Evolutionary conservation across 2,888 invertebrate species (phyloP).

Genomic region (Lycophotia porphyrea): DNA sequence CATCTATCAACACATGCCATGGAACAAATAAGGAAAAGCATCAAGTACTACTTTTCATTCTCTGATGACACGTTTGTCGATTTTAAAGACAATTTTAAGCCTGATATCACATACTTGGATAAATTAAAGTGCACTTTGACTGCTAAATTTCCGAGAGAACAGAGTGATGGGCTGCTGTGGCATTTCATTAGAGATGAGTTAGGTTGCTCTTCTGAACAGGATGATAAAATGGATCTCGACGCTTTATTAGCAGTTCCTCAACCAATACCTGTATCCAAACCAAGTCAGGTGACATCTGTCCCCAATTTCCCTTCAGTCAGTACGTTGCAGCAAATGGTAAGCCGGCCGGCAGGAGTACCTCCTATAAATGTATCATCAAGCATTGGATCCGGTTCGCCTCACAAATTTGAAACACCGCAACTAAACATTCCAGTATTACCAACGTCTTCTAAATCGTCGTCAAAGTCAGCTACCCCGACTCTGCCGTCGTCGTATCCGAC

Average conservation of each 20-base stretch:
- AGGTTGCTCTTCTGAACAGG: slow-evolving; percentile 92
- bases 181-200: slow-evolving; percentile 94
- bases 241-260: slow-evolving; percentile 91
- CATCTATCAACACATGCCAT: slow-evolving; percentile 95
- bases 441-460: slow-evolving; percentile 90
- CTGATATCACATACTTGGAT: slow-evolving; percentile 94
- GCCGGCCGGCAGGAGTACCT: slow-evolving; percentile 87
- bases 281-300: slow-evolving; percentile 80
- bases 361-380: slow-evolving; percentile 87
- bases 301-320: slow-evolving; percentile 88
- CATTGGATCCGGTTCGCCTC: slow-evolving; percentile 87
- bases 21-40: slow-evolving; percentile 95
- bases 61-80: slow-evolving; percentile 85
- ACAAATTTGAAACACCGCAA: slow-evolving; percentile 90
- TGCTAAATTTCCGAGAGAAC: slow-evolving; percentile 95
- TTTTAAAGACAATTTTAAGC: slow-evolving; percentile 91
- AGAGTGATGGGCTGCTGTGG: slow-evolving; percentile 94
- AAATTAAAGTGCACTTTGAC: slow-evolving; percentile 95
- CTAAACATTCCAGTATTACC: slow-evolving; percentile 91
- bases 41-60: slow-evolving; percentile 94
- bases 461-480: slow-evolving; percentile 89
- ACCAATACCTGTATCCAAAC: slow-evolving; percentile 86
- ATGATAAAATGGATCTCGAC: slow-evolving; percentile 92
- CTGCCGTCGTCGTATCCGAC: slow-evolving; percentile 88
- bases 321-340: slow-evolving; percentile 89